Conservation (phyloP, 2,797 vertebrate species). For the Centropyge bicolor region DNA sequence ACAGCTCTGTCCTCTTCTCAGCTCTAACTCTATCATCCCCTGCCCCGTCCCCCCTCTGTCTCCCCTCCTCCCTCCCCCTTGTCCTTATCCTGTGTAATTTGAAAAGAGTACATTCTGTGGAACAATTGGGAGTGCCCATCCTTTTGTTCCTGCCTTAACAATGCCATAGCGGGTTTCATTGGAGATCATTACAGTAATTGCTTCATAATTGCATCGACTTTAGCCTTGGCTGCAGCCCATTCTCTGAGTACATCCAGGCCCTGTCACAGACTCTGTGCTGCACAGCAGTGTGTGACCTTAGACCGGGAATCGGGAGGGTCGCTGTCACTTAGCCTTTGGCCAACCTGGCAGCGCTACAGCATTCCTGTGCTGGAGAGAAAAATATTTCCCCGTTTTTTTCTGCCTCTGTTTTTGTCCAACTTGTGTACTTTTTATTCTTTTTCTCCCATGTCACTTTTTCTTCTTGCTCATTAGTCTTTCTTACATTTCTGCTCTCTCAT, state of each 20-base stretch:
- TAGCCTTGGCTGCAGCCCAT: conserved; percentile 71
- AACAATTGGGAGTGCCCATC: conserved; percentile 63
- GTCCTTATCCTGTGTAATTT: conserved; percentile 53
- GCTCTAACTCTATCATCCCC: conserved; percentile 31
- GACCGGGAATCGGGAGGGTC: conserved; percentile 58
- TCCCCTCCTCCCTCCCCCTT: conserved; percentile 13
- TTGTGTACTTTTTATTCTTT: conserved; percentile 12
- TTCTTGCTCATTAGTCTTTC: conserved; percentile 36
- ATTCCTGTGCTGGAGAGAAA: conserved; percentile 57
- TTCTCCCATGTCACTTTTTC: conserved; percentile 15
- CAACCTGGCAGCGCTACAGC: conserved; percentile 50
- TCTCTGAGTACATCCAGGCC: conserved; percentile 66
- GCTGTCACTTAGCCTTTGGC: conserved; percentile 68
- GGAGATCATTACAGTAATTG: conserved; percentile 82
- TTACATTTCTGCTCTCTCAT: conserved; percentile 2
- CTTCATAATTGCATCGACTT: conserved; percentile 78
- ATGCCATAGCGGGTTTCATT: conserved; percentile 73
- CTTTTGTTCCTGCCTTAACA: conserved; percentile 73
- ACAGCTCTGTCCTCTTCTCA: conserved; percentile 47
- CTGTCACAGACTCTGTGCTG: conserved; percentile 55
- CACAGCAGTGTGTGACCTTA: conserved; percentile 70
- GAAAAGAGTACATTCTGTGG: conserved; percentile 61
- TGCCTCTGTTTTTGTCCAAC: conserved; percentile 21
- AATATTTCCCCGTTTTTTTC: conserved; percentile 13
- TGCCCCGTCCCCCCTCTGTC: conserved; percentile 31